These are phyloP conservation scores for Silurus meridionalis DNA, from an alignment of 2,113 vertebrate genomes.

Conservation along the genomic window DNA sequence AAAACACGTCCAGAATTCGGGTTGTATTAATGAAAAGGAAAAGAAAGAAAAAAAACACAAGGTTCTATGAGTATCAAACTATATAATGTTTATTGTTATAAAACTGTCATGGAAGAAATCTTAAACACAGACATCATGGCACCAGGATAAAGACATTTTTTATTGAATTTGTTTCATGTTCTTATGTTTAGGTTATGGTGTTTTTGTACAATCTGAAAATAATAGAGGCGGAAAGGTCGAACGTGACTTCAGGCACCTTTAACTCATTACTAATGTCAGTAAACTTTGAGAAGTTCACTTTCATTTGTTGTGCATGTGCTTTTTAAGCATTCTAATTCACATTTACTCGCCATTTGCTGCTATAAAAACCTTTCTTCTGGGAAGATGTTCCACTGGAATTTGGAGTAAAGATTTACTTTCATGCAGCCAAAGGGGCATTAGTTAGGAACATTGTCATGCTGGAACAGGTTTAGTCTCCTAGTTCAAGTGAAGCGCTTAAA, in stretches of 20 bases:
- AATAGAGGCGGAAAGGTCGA: slow-evolving; percentile 34
- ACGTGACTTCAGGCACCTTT: neutral
- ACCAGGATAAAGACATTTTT: neutral
- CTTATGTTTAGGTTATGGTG: neutral
- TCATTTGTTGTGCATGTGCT: slow-evolving; percentile 1
- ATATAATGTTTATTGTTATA: neutral
- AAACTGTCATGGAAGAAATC: no score
- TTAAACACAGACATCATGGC: neutral
- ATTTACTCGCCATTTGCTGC: no score
- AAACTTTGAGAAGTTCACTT: slow-evolving; percentile 16
- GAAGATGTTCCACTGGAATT: no score
- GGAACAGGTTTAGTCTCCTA: no score
- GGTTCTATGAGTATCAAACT: neutral
- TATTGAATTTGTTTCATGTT: neutral
- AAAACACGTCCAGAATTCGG: neutral
- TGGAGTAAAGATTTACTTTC: no score
- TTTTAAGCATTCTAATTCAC: no score
- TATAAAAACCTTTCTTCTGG: no score
- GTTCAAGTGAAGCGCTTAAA: no score
- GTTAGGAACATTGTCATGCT: no score
- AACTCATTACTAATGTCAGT: slow-evolving; percentile 36
- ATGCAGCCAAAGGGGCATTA: no score
- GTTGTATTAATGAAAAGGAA: neutral
- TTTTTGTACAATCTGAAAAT: slow-evolving; percentile 40
- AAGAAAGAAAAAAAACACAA: neutral